phyloP scores from a whole-genome alignment of 2,888 invertebrate species.

The Lasioglossum marginatum region DNA sequence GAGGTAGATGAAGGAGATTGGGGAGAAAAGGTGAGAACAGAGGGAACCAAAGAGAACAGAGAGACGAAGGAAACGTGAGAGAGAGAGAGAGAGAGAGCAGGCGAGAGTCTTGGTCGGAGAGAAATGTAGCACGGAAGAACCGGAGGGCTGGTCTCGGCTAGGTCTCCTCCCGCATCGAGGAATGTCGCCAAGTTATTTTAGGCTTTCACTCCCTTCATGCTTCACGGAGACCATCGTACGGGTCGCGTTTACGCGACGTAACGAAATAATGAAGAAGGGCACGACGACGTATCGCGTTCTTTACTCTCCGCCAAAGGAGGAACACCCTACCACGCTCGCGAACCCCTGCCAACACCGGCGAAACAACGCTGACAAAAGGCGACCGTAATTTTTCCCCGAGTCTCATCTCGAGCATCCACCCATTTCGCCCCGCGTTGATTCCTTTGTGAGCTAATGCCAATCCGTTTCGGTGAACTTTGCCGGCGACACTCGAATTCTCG shows the following conservation, averaged over 20 bases:
- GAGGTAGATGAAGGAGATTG: constrained; percentile 60
- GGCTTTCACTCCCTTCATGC: constrained; percentile 66
- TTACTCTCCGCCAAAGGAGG: constrained; percentile 12
- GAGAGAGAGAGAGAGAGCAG: background rate
- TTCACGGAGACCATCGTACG: constrained; percentile 40
- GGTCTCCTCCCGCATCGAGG: constrained; percentile 56
- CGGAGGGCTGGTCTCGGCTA: constrained; percentile 33
- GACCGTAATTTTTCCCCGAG: background rate
- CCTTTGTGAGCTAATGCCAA: background rate
- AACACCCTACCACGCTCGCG: constrained; percentile 24
- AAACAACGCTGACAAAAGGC: constrained; percentile 7
- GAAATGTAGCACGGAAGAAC: constrained; percentile 49
- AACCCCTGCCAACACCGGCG: background rate
- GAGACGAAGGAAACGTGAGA: constrained; percentile 12
- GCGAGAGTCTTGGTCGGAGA: background rate
- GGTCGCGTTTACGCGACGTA: constrained; percentile 73
- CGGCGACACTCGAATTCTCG: background rate
- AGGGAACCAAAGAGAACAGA: background rate
- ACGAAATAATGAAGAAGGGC: constrained; percentile 76
- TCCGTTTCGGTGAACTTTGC: background rate
- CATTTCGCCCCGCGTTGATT: background rate
- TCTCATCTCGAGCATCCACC: background rate
- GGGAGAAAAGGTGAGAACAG: constrained; percentile 55
- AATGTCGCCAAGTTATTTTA: constrained; percentile 80
- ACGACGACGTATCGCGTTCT: constrained; percentile 32